phyloP scores from a whole-genome alignment of 2,888 invertebrate genomes.

The Netelia fuscicornis region DNA sequence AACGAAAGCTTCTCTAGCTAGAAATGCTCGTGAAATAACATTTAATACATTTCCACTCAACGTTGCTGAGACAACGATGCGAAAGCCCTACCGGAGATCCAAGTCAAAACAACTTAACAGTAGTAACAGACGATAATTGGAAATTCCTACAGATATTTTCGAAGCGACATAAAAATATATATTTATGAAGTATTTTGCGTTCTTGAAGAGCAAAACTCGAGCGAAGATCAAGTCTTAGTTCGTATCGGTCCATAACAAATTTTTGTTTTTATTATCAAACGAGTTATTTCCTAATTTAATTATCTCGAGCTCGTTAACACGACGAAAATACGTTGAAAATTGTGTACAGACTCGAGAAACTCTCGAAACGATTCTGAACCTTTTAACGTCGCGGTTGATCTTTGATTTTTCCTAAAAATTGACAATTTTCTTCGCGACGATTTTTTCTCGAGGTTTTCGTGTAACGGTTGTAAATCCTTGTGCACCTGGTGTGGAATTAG shows the following conservation, averaged over 20 bases:
- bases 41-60: not conserved
- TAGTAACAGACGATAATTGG: no score
- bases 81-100: no score
- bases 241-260: not conserved
- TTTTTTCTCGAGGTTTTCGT: not conserved
- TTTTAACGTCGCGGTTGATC: no score
- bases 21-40: no score
- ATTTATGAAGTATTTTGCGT: no score
- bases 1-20: not conserved
- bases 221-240: no score
- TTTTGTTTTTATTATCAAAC: not conserved
- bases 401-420: not conserved
- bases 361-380: no score
- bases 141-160: no score
- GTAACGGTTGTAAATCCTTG: slow-evolving; percentile 26
- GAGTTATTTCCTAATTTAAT: slow-evolving; percentile 2
- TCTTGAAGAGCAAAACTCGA: no score
- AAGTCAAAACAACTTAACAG: no score
- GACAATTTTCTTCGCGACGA: not conserved
- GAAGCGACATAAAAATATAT: no score
- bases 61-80: not conserved
- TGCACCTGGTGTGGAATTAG: not conserved
- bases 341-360: not conserved
- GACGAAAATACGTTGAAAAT: not conserved
- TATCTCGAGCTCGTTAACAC: not conserved